Percentiles rank a stretch among this genome's conserved stretches.
Evolutionary conservation across 1,140 invertebrate species (phyloP).

Genomic region (Temnothorax longispinosus): DNA sequence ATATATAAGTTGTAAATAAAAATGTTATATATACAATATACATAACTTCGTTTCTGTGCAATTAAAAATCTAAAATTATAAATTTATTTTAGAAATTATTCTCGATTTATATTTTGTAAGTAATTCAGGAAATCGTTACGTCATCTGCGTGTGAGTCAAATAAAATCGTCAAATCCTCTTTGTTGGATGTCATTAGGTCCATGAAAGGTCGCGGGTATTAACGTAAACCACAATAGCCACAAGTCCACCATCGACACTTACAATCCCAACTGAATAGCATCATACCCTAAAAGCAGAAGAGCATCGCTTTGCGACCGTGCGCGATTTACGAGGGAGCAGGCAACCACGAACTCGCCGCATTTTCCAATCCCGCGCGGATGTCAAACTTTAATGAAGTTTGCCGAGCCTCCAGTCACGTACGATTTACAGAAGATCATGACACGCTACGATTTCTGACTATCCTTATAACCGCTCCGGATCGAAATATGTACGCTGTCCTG

Average conservation of each 20-base stretch:
- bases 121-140: not conserved
- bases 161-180: not conserved
- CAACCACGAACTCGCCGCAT: constrained; percentile 21
- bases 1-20: not conserved
- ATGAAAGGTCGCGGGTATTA: constrained; percentile 5
- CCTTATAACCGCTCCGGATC: not conserved
- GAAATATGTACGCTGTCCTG: not conserved
- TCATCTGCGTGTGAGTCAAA: not conserved
- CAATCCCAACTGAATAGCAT: constrained; percentile 19
- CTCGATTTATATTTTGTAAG: not conserved
- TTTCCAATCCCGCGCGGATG: constrained; percentile 29
- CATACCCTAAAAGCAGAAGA: constrained; percentile 16
- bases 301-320: constrained; percentile 9
- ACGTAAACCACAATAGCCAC: constrained; percentile 21
- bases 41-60: not conserved
- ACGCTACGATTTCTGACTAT: not conserved
- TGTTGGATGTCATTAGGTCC: constrained; percentile 2
- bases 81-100: constrained; percentile 3
- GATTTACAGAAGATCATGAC: constrained; percentile 45
- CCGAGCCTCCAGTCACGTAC: constrained; percentile 11
- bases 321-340: constrained; percentile 35
- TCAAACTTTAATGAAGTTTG: constrained; percentile 59
- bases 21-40: not conserved
- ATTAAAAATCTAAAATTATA: not conserved
- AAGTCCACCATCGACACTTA: constrained; percentile 38